Evolutionary conservation across 2,888 invertebrate genomes (phyloP).

Genomic region (Philopedon plagiatum): DNA sequence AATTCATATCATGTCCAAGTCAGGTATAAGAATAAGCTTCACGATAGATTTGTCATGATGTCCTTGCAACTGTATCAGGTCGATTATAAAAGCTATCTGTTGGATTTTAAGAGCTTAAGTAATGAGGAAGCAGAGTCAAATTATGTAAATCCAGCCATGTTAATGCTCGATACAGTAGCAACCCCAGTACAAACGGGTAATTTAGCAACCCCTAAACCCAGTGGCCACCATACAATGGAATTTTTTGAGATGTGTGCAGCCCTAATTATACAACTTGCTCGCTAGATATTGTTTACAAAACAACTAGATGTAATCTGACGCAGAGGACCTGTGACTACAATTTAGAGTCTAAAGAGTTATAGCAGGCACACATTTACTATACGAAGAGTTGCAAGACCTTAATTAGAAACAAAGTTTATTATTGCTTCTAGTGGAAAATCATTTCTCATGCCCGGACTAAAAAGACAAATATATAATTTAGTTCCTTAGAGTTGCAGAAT

Average conservation of each 20-base stretch:
- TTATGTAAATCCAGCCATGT: slow-evolving; percentile 61
- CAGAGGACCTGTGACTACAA: too few species aligned
- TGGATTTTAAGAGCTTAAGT: slow-evolving; percentile 97
- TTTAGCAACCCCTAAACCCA: slow-evolving; percentile 57
- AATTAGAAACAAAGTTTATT: too few species aligned
- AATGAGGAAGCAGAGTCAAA: slow-evolving; percentile 78
- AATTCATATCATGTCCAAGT: slow-evolving; percentile 98
- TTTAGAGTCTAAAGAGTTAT: too few species aligned
- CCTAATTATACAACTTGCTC: slow-evolving; percentile 96
- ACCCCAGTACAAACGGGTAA: slow-evolving; percentile 63
- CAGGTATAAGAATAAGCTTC: slow-evolving; percentile 88
- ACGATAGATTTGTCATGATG: slow-evolving; percentile 93
- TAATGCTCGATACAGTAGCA: slow-evolving; percentile 61
- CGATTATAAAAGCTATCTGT: slow-evolving; percentile 96
- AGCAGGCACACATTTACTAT: too few species aligned
- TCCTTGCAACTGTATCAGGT: slow-evolving; percentile 99
- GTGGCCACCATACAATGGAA: slow-evolving; percentile 97
- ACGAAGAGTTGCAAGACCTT: too few species aligned
- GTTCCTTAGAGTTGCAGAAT: too few species aligned
- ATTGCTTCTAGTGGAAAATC: too few species aligned
- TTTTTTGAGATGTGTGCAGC: slow-evolving; percentile 99
- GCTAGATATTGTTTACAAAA: slow-evolving; percentile 72
- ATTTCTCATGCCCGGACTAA: too few species aligned
- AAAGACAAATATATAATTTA: too few species aligned
- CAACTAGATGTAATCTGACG: too few species aligned